phyloP scores from a whole-genome alignment of 2,797 vertebrate species.

The Clarias platycephalus region DNA sequence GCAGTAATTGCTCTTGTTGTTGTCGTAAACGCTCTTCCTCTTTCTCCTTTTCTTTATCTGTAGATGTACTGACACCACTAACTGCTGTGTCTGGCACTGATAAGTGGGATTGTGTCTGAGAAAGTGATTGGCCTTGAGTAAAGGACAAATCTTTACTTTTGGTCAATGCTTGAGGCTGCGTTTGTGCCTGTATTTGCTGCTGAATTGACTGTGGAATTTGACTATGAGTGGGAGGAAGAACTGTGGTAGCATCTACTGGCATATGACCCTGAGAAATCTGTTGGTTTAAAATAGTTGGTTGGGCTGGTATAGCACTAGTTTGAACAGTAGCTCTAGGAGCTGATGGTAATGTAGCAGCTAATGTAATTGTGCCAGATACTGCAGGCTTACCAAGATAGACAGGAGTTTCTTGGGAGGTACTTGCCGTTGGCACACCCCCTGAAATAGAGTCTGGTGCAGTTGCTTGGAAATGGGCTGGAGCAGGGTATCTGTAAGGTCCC shows the following conservation, averaged over 20 bases:
- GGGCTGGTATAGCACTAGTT: constrained; percentile 51
- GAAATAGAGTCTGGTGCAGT: constrained; percentile 64
- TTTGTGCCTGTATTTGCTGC: constrained; percentile 60
- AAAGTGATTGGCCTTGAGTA: constrained; percentile 61
- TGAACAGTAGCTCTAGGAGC: constrained; percentile 58
- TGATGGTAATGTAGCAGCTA: constrained; percentile 60
- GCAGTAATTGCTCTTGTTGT: constrained; percentile 93
- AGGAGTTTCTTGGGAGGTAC: constrained; percentile 80
- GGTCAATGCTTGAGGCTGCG: constrained; percentile 51
- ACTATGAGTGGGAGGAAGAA: constrained; percentile 59
- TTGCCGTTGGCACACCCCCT: constrained; percentile 62
- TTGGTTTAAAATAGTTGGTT: constrained; percentile 58
- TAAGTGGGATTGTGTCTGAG: constrained; percentile 69
- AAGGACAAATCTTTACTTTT: constrained; percentile 58
- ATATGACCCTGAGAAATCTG: constrained; percentile 63
- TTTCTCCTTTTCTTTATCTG: constrained; percentile 76
- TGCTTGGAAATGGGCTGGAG: constrained; percentile 75
- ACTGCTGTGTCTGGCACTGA: constrained; percentile 53
- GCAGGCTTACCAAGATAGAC: constrained; percentile 89
- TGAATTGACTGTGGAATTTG: constrained; percentile 61
- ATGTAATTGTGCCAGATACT: constrained; percentile 61
- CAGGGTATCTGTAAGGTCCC: constrained; percentile 82
- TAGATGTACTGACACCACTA: constrained; percentile 66
- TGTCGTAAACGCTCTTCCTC: constrained; percentile 90
- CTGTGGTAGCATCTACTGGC: constrained; percentile 58